phyloP scores from a whole-genome alignment of 2,888 invertebrate species.

The Serrognathus titanus region DNA sequence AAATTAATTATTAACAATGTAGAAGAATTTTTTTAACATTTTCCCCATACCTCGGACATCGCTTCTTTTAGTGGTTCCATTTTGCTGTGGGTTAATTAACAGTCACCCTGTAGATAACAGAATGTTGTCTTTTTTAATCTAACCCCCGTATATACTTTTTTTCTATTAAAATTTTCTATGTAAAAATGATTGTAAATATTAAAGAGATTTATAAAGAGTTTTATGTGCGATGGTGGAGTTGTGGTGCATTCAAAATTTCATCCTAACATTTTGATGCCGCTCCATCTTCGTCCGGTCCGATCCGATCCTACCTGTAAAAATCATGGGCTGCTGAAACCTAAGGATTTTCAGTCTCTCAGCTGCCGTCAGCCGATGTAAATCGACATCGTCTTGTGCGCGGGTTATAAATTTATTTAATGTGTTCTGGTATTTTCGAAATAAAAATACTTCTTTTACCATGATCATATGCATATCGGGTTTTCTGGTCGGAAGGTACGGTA shows the following conservation, averaged over 20 bases:
- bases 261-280: constrained; percentile 26
- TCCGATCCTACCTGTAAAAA: constrained; percentile 43
- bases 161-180: too few relatives aligned
- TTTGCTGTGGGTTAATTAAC: too few relatives aligned
- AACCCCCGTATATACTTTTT: too few relatives aligned
- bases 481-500: constrained; percentile 53
- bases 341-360: constrained; percentile 42
- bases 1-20: too few relatives aligned
- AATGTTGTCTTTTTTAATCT: too few relatives aligned
- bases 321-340: constrained; percentile 30
- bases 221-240: constrained; percentile 9
- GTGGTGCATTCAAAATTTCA: background rate
- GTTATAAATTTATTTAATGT: background rate
- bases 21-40: too few relatives aligned
- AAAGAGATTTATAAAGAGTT: too few relatives aligned
- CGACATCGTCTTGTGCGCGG: background rate
- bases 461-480: constrained; percentile 61
- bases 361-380: constrained; percentile 35
- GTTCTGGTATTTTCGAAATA: background rate
- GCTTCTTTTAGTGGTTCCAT: too few relatives aligned
- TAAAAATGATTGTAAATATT: too few relatives aligned
- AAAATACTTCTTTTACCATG: constrained; percentile 42
- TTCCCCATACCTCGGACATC: too few relatives aligned
- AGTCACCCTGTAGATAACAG: too few relatives aligned
- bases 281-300: constrained; percentile 25